A percentile compares a stretch with the other conserved stretches of the same genome.
Conservation (phyloP, 1,140 invertebrate genomes). For the Rhyzopertha dominica region DNA sequence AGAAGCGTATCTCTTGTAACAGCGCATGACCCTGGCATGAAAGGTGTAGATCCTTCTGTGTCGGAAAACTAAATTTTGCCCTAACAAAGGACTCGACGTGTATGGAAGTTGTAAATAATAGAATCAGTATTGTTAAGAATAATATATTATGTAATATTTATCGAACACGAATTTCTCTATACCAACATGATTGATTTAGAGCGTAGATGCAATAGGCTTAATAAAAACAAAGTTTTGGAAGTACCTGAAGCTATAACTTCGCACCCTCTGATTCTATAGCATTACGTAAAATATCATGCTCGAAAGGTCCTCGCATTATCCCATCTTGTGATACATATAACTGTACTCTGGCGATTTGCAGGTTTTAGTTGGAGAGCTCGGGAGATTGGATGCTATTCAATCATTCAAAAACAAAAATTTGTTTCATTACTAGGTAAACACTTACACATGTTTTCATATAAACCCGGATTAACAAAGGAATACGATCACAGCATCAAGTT, state of each 20-base stretch:
- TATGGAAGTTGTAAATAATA: too few relatives aligned
- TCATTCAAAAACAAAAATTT: neutral
- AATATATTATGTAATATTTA: too few relatives aligned
- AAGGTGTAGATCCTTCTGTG: too few relatives aligned
- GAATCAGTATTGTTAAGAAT: too few relatives aligned
- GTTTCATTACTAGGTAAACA: neutral
- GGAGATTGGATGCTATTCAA: neutral
- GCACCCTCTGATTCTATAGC: constrained; percentile 4
- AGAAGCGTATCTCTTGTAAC: too few relatives aligned
- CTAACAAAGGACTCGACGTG: too few relatives aligned
- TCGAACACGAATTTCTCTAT: too few relatives aligned
- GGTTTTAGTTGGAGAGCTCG: neutral
- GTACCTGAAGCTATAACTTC: constrained; percentile 1
- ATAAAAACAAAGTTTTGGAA: neutral
- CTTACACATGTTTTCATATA: constrained; percentile 1
- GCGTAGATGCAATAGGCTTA: too few relatives aligned
- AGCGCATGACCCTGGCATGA: too few relatives aligned
- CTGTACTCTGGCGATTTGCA: neutral
- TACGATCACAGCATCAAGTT: neutral
- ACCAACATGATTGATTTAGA: too few relatives aligned
- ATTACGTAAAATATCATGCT: neutral
- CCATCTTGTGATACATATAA: neutral
- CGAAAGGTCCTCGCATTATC: neutral
- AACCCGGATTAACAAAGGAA: constrained; percentile 1
- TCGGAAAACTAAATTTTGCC: too few relatives aligned